Evolutionary conservation across 2,113 vertebrate species (phyloP).

Genomic region (Dipodomys ordii): DNA sequence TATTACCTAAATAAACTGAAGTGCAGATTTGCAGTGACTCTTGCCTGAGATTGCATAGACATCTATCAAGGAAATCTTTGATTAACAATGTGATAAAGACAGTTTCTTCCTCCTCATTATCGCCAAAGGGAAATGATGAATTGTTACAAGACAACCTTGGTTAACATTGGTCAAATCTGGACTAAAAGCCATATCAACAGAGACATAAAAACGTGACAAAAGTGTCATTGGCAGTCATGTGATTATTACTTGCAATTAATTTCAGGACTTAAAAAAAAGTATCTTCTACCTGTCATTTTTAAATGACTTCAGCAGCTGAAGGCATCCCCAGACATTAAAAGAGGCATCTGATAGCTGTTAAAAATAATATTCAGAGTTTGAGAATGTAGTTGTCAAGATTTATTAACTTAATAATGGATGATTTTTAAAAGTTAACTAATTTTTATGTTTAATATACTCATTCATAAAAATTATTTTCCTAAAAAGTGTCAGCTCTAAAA

Average conservation of each 20-base stretch:
- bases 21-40: background rate
- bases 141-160: background rate
- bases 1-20: background rate
- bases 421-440: background rate
- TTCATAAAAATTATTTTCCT: background rate
- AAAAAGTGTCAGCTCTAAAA: constrained; percentile 5
- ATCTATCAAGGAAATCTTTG: background rate
- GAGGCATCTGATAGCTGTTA: background rate
- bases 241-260: background rate
- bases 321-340: background rate
- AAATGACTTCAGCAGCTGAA: background rate
- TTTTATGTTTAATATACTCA: background rate
- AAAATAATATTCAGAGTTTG: background rate
- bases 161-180: background rate
- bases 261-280: background rate
- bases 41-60: background rate
- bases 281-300: background rate
- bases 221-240: too few species aligned
- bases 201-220: background rate
- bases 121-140: background rate
- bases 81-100: background rate
- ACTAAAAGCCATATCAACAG: background rate
- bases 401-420: background rate
- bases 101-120: background rate
- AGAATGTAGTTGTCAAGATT: background rate